Evolutionary conservation across 2,113 vertebrate genomes (phyloP).

Genomic region (Scytalopus superciliaris): DNA sequence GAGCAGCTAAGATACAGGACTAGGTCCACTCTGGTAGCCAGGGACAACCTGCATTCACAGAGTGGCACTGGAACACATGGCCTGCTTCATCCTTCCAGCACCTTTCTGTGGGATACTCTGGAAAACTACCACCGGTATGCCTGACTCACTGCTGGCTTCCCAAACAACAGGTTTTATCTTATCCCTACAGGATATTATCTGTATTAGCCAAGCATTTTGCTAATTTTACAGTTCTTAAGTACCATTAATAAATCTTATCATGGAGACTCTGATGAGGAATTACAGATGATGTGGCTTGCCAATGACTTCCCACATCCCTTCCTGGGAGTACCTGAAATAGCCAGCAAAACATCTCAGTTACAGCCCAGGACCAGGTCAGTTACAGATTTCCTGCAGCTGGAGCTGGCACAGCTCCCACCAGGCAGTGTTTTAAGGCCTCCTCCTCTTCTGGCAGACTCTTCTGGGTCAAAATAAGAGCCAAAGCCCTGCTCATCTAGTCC

Average conservation of each 20-base stretch:
- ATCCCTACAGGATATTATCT: neutral
- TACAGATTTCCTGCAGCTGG: constrained; percentile 17
- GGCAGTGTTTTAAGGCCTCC: neutral
- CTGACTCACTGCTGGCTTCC: neutral
- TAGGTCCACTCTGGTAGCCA: neutral
- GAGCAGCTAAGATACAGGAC: neutral
- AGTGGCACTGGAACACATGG: neutral
- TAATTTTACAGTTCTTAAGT: neutral
- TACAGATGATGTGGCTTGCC: neutral
- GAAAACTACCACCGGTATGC: neutral
- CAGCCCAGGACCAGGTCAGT: neutral
- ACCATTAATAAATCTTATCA: neutral
- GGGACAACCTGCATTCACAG: neutral
- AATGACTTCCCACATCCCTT: neutral
- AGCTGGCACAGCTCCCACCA: constrained; percentile 3
- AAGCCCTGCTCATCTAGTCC: neutral
- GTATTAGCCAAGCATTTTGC: neutral
- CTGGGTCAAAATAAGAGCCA: neutral
- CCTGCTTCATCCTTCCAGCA: neutral
- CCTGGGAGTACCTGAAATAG: neutral
- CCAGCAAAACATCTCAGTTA: neutral
- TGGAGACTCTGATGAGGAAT: neutral
- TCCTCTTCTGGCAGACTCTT: constrained; percentile 15
- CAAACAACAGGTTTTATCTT: neutral
- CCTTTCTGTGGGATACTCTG: neutral